phyloP scores from a whole-genome alignment of 2,113 vertebrate genomes.

The Triplophysa rosa region DNA sequence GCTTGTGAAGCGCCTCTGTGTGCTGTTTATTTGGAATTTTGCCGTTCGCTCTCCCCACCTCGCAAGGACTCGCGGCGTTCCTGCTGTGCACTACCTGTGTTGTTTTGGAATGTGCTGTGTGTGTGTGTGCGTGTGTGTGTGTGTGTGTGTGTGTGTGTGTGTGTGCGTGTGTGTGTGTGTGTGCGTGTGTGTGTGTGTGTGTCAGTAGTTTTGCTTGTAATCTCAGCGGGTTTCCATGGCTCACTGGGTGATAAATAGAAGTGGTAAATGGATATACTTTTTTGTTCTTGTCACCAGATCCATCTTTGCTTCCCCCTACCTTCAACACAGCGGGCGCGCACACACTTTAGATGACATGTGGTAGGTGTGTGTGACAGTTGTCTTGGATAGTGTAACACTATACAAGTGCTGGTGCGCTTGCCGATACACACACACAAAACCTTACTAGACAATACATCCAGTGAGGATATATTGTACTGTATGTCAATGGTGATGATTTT shows the following conservation, averaged over 20 bases:
- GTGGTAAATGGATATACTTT: constrained; percentile 53
- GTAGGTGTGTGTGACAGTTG: not conserved
- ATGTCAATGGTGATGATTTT: too few relatives aligned
- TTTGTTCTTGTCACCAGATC: constrained; percentile 56
- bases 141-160: too few relatives aligned
- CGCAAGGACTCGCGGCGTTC: not conserved
- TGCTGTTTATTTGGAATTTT: constrained; percentile 23
- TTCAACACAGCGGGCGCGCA: constrained; percentile 20
- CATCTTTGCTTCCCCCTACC: constrained; percentile 31
- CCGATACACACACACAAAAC: too few relatives aligned
- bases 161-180: too few relatives aligned
- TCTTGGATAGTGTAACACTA: constrained; percentile 17
- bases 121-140: too few relatives aligned
- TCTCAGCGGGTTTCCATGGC: constrained; percentile 42
- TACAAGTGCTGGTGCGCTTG: not conserved
- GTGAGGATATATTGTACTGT: too few relatives aligned
- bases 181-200: not conserved
- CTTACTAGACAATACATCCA: too few relatives aligned
- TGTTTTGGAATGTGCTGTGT: not conserved
- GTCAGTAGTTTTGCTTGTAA: constrained; percentile 8
- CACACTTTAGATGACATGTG: constrained; percentile 18
- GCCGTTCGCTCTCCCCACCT: constrained; percentile 9
- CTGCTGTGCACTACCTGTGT: constrained; percentile 42
- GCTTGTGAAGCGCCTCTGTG: not conserved
- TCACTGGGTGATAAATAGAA: constrained; percentile 55